A percentile compares a stretch with the other conserved stretches of the same genome.
These are phyloP conservation scores for Matsumurasca onukii DNA, from an alignment of 1,140 invertebrate genomes.

Conservation along the genomic window DNA sequence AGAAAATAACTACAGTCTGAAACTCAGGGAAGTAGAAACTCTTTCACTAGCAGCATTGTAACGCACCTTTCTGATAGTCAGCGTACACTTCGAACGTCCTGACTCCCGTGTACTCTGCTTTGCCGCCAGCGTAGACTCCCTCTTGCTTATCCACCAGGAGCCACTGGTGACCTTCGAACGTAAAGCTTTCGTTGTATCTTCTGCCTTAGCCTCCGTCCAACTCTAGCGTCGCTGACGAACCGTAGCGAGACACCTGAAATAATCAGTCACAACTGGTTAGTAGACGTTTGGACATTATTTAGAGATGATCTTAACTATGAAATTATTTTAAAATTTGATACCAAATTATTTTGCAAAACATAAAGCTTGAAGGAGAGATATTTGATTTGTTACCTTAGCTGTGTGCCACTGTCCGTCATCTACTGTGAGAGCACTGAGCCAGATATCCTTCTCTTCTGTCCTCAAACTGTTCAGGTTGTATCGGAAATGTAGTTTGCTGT, in stretches of 20 bases:
- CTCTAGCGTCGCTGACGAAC: slow-evolving; percentile 90
- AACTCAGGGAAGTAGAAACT: neutral
- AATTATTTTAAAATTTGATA: too few species aligned
- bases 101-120: slow-evolving; percentile 92
- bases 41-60: too few species aligned
- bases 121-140: slow-evolving; percentile 92
- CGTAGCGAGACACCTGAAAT: slow-evolving; percentile 66
- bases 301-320: too few species aligned
- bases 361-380: too few species aligned
- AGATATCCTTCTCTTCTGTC: slow-evolving; percentile 86
- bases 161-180: slow-evolving; percentile 89
- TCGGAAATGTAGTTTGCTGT: slow-evolving; percentile 84
- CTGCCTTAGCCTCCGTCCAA: slow-evolving; percentile 94
- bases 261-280: neutral
- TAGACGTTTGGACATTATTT: too few species aligned
- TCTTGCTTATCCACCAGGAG: slow-evolving; percentile 91
- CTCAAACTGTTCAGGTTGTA: slow-evolving; percentile 91
- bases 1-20: neutral
- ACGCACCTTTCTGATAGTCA: slow-evolving; percentile 93
- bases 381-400: slow-evolving; percentile 81
- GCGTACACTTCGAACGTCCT: slow-evolving; percentile 91
- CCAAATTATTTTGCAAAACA: too few species aligned
- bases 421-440: slow-evolving; percentile 84
- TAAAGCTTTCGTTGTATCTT: slow-evolving; percentile 92
- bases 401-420: slow-evolving; percentile 98